Conservation (phyloP, 2,888 invertebrate genomes). For the Stegana nigrithorax region DNA sequence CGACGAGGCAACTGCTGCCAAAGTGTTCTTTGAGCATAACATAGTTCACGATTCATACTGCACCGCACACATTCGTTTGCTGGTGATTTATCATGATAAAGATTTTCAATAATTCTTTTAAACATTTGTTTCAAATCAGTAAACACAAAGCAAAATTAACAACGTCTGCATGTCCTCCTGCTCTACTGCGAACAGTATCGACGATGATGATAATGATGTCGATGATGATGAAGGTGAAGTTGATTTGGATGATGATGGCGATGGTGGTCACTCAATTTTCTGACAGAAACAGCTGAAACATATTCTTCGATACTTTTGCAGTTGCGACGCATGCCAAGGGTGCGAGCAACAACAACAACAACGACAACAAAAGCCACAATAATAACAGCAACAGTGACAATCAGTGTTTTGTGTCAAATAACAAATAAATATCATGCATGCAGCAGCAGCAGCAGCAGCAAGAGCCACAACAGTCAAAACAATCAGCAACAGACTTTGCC, state of each 20-base stretch:
- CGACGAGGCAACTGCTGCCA: slow-evolving; percentile 13
- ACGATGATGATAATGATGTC: slow-evolving; percentile 42
- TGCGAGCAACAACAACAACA: background rate
- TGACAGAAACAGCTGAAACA: slow-evolving; percentile 15
- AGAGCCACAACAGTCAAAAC: background rate
- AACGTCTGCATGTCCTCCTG: no score
- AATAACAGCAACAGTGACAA: slow-evolving; percentile 32
- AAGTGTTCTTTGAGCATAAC: slow-evolving; percentile 25
- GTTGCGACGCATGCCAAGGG: background rate
- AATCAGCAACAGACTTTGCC: slow-evolving; percentile 27
- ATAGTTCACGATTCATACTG: slow-evolving; percentile 34
- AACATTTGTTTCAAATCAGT: slow-evolving; percentile 38
- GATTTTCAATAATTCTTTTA: slow-evolving; percentile 53
- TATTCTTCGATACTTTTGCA: no score
- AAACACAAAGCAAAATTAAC: slow-evolving; percentile 46
- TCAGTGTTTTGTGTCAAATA: slow-evolving; percentile 59
- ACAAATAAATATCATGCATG: slow-evolving; percentile 62
- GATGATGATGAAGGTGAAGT: background rate
- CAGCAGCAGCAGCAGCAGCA: slow-evolving; percentile 6
- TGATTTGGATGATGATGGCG: slow-evolving; percentile 33
- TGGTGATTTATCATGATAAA: slow-evolving; percentile 50
- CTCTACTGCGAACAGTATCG: slow-evolving; percentile 21
- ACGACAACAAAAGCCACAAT: background rate
- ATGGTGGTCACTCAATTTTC: slow-evolving; percentile 61
- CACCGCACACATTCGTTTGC: no score